Evolutionary conservation across 2,888 invertebrate species (phyloP).

Genomic region (Mythimna impura): DNA sequence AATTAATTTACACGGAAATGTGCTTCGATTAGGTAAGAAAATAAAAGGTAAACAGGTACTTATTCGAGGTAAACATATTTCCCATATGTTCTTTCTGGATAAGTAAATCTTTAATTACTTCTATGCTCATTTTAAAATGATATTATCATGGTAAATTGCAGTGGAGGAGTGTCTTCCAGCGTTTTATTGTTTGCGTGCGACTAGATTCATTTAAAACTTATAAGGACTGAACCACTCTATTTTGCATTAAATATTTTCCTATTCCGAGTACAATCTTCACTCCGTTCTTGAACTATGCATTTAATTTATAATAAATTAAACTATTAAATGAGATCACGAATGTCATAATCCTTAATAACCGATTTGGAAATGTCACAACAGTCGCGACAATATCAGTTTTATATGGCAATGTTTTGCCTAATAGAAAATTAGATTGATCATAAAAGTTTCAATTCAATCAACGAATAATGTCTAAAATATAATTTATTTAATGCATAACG

Average conservation of each 20-base stretch:
- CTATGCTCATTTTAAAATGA: slow-evolving; percentile 16
- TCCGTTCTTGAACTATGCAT: background rate
- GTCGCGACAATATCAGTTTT: slow-evolving; percentile 40
- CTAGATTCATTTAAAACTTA: slow-evolving; percentile 6
- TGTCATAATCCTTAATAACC: slow-evolving; percentile 48
- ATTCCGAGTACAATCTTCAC: slow-evolving; percentile 1
- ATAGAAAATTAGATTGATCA: slow-evolving; percentile 53
- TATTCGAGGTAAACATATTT: slow-evolving; percentile 7
- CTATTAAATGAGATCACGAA: slow-evolving; percentile 29
- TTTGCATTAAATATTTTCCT: slow-evolving; percentile 11
- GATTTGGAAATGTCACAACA: slow-evolving; percentile 57
- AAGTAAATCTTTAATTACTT: slow-evolving; percentile 1
- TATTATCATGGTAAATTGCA: slow-evolving; percentile 1
- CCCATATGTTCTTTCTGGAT: background rate
- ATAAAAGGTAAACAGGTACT: slow-evolving; percentile 1
- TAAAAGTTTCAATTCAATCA: slow-evolving; percentile 64
- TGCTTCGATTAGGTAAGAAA: slow-evolving; percentile 7
- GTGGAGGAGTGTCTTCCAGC: background rate
- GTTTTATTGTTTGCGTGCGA: slow-evolving; percentile 5
- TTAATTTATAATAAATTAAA: slow-evolving; percentile 30
- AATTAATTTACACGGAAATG: slow-evolving; percentile 20
- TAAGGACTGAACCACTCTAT: background rate
- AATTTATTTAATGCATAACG: slow-evolving; percentile 63
- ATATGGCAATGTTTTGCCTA: slow-evolving; percentile 46
- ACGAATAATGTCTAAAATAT: slow-evolving; percentile 54